Evolutionary conservation across 2,888 invertebrate genomes (phyloP), one percentile per base, ranked within the genome.

Genomic region (Sipha maydis): DNA sequence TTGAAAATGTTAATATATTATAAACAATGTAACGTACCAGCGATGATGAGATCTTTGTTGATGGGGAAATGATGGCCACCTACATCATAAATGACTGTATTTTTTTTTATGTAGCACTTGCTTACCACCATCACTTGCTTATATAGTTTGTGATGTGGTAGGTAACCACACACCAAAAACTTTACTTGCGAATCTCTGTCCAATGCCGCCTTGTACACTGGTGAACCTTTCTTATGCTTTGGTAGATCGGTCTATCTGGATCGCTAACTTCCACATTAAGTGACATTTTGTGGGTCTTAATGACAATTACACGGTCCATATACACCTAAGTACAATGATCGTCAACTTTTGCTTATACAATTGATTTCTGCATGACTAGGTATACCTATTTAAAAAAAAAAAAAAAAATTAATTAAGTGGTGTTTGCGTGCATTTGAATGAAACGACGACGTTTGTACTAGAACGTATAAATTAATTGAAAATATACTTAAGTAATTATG

Each of bases 1-100:
- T 67, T 67, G 67, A 67, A 67, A 67, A 67, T 67, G 67, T 67
- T 67, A 67, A 67, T 7, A 67, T 67, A 67, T 67, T 67, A 67
- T 67, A 67, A 67, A 67, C 67, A 67, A 67, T 67, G 67, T 67
- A 67, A 67, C 67, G 67, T 67, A 67, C 67, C 67, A 67, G 67
- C 67, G 21, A 67, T n/a, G 67, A 67, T 67, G 67, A 67, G 67
- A 21, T 67, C 67, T 67, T 67, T 67, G 67, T 21, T 25, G 21
- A 67, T 5, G 28, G 67, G 67, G 28, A 69, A 69, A 69, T 69
- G 67, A 28, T 69, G 67, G 38, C 38, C 38, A 38, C 38, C 38
- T 38, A 38, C 38, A 38, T 38, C 38, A 38, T 38, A 38, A 38
- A 38, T 38, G 38, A 38, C 38, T 38, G 38, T 38, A 38, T 38